A percentile compares a stretch with the other conserved stretches of the same genome.
These are phyloP conservation scores for Eubasilissa regina DNA, from an alignment of 1,140 invertebrate genomes.

Conservation along the genomic window DNA sequence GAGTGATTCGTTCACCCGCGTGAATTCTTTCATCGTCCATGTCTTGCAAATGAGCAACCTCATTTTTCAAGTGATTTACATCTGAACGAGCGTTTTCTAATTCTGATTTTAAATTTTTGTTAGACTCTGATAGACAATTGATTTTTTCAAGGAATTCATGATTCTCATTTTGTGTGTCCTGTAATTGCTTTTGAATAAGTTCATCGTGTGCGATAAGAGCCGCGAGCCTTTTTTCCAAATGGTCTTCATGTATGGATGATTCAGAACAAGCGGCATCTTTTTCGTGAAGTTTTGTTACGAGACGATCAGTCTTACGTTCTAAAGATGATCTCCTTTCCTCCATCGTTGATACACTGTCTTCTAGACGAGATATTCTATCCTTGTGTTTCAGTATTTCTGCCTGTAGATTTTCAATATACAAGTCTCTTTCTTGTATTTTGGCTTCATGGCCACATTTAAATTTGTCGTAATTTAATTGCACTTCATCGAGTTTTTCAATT, in stretches of 20 bases:
- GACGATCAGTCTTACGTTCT: conserved; percentile 71
- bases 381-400: conserved; percentile 78
- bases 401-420: conserved; percentile 81
- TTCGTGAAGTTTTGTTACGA: conserved; percentile 73
- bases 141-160: conserved; percentile 72
- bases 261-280: conserved; percentile 72
- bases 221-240: conserved; percentile 71
- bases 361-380: conserved; percentile 73
- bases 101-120: conserved; percentile 64
- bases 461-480: conserved; percentile 64
- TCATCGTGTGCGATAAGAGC: conserved; percentile 74
- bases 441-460: conserved; percentile 71
- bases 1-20: conserved; percentile 65
- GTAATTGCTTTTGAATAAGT: conserved; percentile 72
- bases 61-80: conserved; percentile 62
- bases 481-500: conserved; percentile 63
- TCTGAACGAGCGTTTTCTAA: conserved; percentile 62
- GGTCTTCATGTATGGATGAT: conserved; percentile 72
- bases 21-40: conserved; percentile 64
- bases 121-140: conserved; percentile 66
- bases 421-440: conserved; percentile 81
- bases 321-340: conserved; percentile 73
- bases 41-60: conserved; percentile 54
- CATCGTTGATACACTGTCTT: conserved; percentile 74
- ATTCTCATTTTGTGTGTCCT: conserved; percentile 73